These are phyloP conservation scores for Poecilus cupreus DNA, from an alignment of 2,888 invertebrate genomes.

Conservation along the genomic window DNA sequence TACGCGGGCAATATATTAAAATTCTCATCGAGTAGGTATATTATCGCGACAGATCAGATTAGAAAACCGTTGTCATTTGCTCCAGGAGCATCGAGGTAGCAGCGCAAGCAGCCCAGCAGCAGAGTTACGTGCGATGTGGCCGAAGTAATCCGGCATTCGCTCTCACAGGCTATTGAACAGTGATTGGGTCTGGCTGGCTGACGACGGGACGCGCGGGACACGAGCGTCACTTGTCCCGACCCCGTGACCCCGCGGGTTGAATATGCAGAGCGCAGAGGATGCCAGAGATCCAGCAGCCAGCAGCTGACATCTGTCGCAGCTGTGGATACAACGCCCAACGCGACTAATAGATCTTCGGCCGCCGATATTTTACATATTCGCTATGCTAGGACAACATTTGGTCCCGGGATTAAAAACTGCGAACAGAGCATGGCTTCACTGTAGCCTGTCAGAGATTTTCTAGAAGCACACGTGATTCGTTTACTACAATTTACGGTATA, in stretches of 20 bases:
- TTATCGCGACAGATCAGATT: slow-evolving; percentile 32
- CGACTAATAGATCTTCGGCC: slow-evolving; percentile 45
- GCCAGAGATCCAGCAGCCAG: not conserved
- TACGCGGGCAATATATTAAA: slow-evolving; percentile 33
- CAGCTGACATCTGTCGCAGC: slow-evolving; percentile 54
- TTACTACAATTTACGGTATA: too few species aligned
- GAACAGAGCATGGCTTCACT: not conserved
- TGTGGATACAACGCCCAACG: slow-evolving; percentile 35
- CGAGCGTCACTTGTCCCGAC: slow-evolving; percentile 9
- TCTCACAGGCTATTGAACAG: slow-evolving; percentile 57
- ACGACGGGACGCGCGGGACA: not conserved
- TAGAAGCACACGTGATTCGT: too few species aligned
- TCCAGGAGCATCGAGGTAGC: not conserved
- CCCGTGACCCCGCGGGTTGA: slow-evolving; percentile 46
- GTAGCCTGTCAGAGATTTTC: too few species aligned
- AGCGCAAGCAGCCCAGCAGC: too few species aligned
- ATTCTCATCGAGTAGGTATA: not conserved
- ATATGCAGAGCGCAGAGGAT: slow-evolving; percentile 50
- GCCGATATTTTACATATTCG: slow-evolving; percentile 42
- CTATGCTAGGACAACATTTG: slow-evolving; percentile 11
- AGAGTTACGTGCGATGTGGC: not conserved
- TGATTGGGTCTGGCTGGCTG: slow-evolving; percentile 43
- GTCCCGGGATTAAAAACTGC: slow-evolving; percentile 13
- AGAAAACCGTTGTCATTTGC: slow-evolving; percentile 45
- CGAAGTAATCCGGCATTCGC: slow-evolving; percentile 43